These are phyloP conservation scores for Garrulus glandarius DNA, from an alignment of 2,797 vertebrate genomes.

Conservation along the genomic window DNA sequence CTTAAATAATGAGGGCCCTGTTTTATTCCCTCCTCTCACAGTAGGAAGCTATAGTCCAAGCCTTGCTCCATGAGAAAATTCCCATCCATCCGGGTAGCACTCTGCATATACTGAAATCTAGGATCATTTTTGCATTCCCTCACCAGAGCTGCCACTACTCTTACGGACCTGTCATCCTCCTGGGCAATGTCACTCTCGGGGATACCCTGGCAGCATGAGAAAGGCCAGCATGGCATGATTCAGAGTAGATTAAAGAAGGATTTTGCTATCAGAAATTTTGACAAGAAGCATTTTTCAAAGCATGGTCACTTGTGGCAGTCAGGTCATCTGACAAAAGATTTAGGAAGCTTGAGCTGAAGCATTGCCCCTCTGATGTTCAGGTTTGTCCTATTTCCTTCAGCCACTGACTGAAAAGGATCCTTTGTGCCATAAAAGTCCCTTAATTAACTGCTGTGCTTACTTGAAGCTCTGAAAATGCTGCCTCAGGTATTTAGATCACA, in stretches of 20 bases:
- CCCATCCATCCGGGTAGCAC: neutral
- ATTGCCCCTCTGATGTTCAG: fast-evolving
- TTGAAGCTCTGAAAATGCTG: neutral
- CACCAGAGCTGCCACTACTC: neutral
- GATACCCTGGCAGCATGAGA: neutral
- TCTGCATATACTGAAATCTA: neutral
- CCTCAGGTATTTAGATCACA: neutral
- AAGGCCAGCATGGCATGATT: neutral
- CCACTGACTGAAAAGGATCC: neutral
- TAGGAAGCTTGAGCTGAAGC: neutral
- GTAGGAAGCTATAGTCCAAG: neutral
- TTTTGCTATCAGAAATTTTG: neutral
- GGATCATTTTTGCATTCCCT: neutral
- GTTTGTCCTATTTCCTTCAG: neutral
- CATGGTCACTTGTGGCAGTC: neutral
- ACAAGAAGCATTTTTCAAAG: neutral
- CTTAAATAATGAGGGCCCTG: neutral
- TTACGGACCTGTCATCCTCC: neutral
- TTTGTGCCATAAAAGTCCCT: neutral
- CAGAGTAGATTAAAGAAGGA: neutral
- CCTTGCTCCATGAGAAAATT: neutral
- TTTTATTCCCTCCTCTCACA: neutral
- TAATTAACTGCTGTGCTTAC: neutral
- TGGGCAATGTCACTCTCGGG: fast-evolving
- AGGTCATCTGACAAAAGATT: neutral